Base-by-base conservation (phyloP, 2,888 invertebrate genomes). In the Siphonodentalium dalli region DNA sequence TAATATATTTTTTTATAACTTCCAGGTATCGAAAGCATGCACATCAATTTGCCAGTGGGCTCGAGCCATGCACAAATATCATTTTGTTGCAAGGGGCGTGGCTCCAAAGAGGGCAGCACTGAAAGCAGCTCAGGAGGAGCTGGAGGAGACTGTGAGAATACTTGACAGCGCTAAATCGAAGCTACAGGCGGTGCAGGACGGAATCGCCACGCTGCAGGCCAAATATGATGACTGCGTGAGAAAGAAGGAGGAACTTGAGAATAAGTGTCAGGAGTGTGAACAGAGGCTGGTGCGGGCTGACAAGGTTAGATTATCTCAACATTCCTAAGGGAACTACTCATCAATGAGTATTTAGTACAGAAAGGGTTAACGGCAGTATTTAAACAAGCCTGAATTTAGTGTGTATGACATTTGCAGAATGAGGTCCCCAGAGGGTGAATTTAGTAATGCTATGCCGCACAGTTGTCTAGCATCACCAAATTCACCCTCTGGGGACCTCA, bases 31-130 rank as follows among this genome's bases (percentile, higher is more conserved):
- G 0, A 90, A 89, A 79, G 90, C 90, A 0, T 90, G 90, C 73
- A 88, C 87, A 61, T 90, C 90, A 1, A 83, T 93, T 1, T 93
- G 93, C 71, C 89, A 91, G 85, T 93, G 93, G 93, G 88, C 65
- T 1, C 58, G 81, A 54, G 83, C 83, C 55, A 83, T 83, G 83
- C 77, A 83, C 72, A 81, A 82, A 61, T 83, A 82, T 61, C 79
- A 82, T 68, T 79, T 79, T 61, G 81, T 83, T 7, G 76, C 81
- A n/a, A 79, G 66, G 58, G 75, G 69, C 42, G 82, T 83, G 28
- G 80, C 79, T 15, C 82, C 82, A 3, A 81, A 82, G 64, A 58
- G 82, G 29, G 81, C 77, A 55, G 75, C 75, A 21, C 68, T 82
- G 45, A 62, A 71, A 23, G 54, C 72, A 8, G 82, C 83, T 3